Percentiles rank a stretch among this genome's conserved stretches.
These are phyloP conservation scores for Anhinga anhinga DNA, from an alignment of 2,113 vertebrate species.

Conservation along the genomic window DNA sequence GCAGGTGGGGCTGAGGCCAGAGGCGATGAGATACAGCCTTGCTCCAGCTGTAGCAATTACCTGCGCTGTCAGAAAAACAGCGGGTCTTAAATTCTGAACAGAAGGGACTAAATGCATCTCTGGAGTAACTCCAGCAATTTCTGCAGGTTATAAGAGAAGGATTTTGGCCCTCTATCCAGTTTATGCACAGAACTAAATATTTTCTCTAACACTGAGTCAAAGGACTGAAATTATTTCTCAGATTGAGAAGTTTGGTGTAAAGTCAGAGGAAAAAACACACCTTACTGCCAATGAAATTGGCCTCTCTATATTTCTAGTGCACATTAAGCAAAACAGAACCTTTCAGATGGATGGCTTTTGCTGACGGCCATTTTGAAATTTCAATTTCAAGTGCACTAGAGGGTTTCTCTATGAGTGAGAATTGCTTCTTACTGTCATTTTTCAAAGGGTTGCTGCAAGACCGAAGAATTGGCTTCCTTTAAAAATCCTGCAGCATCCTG, in stretches of 20 bases:
- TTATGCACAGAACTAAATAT: neutral
- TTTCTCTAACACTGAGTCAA: neutral
- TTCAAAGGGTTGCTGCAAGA: neutral
- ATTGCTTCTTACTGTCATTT: neutral
- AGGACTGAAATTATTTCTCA: neutral
- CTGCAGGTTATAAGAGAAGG: neutral
- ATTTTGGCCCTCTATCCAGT: neutral
- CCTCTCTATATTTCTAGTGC: neutral
- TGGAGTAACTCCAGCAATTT: slow-evolving; percentile 28
- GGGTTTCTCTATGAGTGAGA: neutral
- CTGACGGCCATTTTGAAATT: neutral
- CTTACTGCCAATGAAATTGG: neutral
- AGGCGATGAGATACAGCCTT: neutral
- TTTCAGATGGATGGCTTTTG: neutral
- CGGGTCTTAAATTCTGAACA: slow-evolving; percentile 43
- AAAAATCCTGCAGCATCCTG: neutral
- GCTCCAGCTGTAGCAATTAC: slow-evolving; percentile 50
- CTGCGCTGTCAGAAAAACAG: neutral
- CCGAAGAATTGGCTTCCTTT: neutral
- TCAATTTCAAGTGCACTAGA: neutral
- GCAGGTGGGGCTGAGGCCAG: neutral
- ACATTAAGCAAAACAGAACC: neutral
- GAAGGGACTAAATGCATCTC: slow-evolving; percentile 33
- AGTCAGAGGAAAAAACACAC: neutral
- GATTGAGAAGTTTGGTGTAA: neutral